These are phyloP conservation scores for Piscicola geometra DNA, from an alignment of 2,888 invertebrate species.

Conservation along the genomic window DNA sequence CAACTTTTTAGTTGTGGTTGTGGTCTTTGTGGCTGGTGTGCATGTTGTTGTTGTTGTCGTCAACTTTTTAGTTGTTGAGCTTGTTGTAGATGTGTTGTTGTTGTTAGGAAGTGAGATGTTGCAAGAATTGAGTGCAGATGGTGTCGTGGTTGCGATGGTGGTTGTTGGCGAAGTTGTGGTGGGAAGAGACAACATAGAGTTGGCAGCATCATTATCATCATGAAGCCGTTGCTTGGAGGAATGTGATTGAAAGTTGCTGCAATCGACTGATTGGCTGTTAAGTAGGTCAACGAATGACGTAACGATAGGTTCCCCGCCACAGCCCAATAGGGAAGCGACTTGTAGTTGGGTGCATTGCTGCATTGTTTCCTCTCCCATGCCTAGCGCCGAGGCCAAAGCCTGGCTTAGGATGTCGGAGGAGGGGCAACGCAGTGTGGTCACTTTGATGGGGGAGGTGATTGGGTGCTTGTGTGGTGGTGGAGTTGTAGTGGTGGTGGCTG, in stretches of 20 bases:
- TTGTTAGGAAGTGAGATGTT: not conserved
- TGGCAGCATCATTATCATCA: not conserved
- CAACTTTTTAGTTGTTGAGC: not conserved
- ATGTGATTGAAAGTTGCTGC: not conserved
- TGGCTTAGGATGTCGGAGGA: not conserved
- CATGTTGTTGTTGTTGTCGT: not conserved
- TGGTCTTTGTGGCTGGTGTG: not conserved
- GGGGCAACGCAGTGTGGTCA: too few species aligned
- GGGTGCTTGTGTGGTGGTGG: not conserved
- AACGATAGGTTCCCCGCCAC: not conserved
- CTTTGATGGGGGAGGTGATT: too few species aligned
- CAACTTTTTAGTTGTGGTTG: not conserved
- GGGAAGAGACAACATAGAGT: not conserved
- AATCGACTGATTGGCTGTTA: constrained; percentile 6
- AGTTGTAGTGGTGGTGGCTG: not conserved
- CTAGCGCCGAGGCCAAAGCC: not conserved
- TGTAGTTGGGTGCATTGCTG: constrained; percentile 3
- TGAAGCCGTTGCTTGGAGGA: not conserved
- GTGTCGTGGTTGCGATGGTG: not conserved
- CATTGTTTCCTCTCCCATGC: constrained; percentile 4
- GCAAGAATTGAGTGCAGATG: not conserved
- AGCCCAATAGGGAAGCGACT: constrained; percentile 6
- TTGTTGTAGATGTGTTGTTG: not conserved
- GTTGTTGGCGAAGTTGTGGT: not conserved
- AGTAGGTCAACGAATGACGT: not conserved